Percentiles rank a stretch among this genome's conserved stretches.
Evolutionary conservation across 2,797 vertebrate species (phyloP).

Genomic region (Trachops cirrhosus): DNA sequence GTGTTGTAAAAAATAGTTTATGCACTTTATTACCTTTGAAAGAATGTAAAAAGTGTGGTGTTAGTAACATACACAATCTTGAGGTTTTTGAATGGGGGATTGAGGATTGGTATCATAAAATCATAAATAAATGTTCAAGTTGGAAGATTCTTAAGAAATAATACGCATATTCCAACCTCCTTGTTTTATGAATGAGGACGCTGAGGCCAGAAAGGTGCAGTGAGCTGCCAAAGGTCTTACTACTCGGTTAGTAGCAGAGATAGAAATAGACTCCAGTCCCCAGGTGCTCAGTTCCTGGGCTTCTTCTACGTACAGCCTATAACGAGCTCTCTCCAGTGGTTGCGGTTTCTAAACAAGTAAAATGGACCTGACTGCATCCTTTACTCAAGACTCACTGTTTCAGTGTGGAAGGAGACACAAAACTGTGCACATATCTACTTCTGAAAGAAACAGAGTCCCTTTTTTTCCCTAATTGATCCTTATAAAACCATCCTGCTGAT

Average conservation of each 20-base stretch:
- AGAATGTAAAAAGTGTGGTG: not conserved
- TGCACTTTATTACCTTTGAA: not conserved
- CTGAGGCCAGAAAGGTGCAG: conserved; percentile 2
- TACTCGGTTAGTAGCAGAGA: conserved; percentile 50
- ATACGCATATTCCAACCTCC: not conserved
- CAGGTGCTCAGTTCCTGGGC: not conserved
- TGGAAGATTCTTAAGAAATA: not conserved
- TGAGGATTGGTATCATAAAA: not conserved
- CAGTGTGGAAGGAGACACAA: not conserved
- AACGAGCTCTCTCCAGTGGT: not conserved
- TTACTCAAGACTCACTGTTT: not conserved
- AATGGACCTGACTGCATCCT: not conserved
- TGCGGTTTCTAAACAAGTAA: not conserved
- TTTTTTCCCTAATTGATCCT: not conserved
- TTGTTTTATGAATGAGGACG: conserved; percentile 62
- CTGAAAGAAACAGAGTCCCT: not conserved
- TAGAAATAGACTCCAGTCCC: conserved; percentile 63
- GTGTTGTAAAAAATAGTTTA: not conserved
- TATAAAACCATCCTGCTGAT: not conserved
- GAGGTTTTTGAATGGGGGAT: not conserved
- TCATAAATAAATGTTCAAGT: not conserved
- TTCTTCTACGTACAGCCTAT: not conserved
- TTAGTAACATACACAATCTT: not conserved
- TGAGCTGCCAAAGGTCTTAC: conserved; percentile 53
- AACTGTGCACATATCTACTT: not conserved